These are phyloP conservation scores for Hetaerina americana DNA, from an alignment of 1,140 invertebrate genomes.

Conservation along the genomic window DNA sequence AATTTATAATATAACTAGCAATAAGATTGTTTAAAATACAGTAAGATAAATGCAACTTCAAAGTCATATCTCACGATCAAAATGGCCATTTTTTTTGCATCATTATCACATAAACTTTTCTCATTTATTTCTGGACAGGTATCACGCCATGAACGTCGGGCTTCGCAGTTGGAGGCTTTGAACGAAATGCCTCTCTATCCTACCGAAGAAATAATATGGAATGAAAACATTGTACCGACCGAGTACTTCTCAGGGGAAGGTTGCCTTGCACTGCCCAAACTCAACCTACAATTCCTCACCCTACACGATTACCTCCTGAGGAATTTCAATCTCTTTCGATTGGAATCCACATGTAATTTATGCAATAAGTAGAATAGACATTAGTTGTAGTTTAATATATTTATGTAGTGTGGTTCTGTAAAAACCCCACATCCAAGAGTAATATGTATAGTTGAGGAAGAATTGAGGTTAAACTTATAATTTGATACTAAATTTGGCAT, in stretches of 20 bases:
- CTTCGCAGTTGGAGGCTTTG: slow-evolving; percentile 85
- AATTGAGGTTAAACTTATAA: too few relatives aligned
- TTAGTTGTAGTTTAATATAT: slow-evolving; percentile 8
- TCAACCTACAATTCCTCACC: slow-evolving; percentile 97
- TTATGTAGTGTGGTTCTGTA: slow-evolving; percentile 8
- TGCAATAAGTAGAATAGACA: slow-evolving; percentile 12
- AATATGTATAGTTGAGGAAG: too few relatives aligned
- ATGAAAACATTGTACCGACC: slow-evolving; percentile 95
- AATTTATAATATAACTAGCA: too few relatives aligned
- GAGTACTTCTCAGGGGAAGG: slow-evolving; percentile 94
- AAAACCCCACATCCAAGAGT: too few relatives aligned
- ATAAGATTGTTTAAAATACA: too few relatives aligned
- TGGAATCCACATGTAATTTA: slow-evolving; percentile 91
- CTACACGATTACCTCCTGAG: slow-evolving; percentile 94
- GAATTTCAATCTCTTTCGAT: slow-evolving; percentile 94
- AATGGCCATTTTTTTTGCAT: too few relatives aligned
- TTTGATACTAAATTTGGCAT: too few relatives aligned
- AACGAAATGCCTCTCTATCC: slow-evolving; percentile 99
- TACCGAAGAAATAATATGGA: slow-evolving; percentile 97
- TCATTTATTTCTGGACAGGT: too few relatives aligned
- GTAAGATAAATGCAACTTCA: too few relatives aligned
- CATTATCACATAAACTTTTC: too few relatives aligned
- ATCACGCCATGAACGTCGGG: slow-evolving; percentile 73
- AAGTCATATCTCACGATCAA: too few relatives aligned
- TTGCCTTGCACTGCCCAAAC: slow-evolving; percentile 88